These are phyloP conservation scores for Microtus pennsylvanicus DNA, from an alignment of 2,113 vertebrate species.

Conservation along the genomic window DNA sequence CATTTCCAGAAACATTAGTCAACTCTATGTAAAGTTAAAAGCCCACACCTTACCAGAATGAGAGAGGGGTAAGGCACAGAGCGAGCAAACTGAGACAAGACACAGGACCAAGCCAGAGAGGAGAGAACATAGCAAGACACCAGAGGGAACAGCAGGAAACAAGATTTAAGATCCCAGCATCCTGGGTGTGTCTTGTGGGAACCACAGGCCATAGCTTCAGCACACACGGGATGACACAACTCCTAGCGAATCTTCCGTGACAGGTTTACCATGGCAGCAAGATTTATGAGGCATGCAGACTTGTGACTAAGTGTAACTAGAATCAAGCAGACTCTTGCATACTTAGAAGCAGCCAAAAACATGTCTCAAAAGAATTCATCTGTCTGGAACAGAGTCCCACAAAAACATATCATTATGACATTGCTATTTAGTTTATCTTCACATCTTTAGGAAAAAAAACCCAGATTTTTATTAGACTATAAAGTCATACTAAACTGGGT, in stretches of 20 bases:
- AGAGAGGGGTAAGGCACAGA: not conserved
- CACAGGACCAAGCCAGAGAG: not conserved
- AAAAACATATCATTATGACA: not conserved
- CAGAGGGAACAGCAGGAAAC: not conserved
- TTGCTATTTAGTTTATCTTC: not conserved
- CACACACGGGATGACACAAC: fast-evolving
- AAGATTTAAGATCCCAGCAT: not conserved
- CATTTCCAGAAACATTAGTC: not conserved
- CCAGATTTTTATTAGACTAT: not conserved
- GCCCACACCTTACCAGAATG: not conserved
- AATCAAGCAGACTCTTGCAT: not conserved
- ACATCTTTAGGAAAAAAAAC: not conserved
- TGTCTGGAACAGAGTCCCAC: not conserved
- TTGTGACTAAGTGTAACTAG: not conserved
- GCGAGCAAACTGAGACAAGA: not conserved
- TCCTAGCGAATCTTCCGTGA: not conserved
- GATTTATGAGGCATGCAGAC: not conserved
- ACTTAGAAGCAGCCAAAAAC: not conserved
- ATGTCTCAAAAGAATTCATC: not conserved
- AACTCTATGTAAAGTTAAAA: not conserved
- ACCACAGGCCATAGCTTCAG: not conserved
- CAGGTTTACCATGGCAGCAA: fast-evolving
- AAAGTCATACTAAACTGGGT: not conserved
- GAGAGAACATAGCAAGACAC: not conserved
- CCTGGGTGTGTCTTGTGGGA: not conserved